These are phyloP conservation scores for Jaculus jaculus DNA, from an alignment of 2,113 vertebrate species.

Conservation along the genomic window DNA sequence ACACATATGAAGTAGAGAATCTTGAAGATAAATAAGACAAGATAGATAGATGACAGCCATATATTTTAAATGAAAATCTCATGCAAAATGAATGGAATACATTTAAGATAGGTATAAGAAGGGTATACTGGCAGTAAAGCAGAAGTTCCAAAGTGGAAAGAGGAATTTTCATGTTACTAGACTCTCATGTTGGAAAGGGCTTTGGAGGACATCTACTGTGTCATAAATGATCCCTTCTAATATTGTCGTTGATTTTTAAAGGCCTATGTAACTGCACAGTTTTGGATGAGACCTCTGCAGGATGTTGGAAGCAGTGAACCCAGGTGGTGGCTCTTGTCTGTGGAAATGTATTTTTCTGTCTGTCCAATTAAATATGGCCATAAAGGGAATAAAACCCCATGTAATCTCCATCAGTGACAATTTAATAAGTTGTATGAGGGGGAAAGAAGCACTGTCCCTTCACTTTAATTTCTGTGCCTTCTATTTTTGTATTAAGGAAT, in stretches of 20 bases:
- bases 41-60: background rate
- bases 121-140: background rate
- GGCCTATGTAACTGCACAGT: conserved; percentile 65
- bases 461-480: conserved; percentile 85
- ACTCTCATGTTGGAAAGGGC: conserved; percentile 53
- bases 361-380: conserved; percentile 78
- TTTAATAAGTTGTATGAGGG: conserved; percentile 69
- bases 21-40: background rate
- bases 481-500: conserved; percentile 78
- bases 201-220: conserved; percentile 12
- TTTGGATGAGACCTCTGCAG: conserved; percentile 72
- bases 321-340: conserved; percentile 75
- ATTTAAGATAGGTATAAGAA: background rate
- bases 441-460: conserved; percentile 33
- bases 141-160: background rate
- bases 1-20: background rate
- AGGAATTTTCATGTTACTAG: background rate
- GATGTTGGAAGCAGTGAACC: conserved; percentile 62
- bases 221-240: conserved; percentile 64
- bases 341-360: conserved; percentile 67
- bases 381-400: conserved; percentile 78
- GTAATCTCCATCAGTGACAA: conserved; percentile 81
- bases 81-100: conserved; percentile 40
- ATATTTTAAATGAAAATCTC: background rate
- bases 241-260: conserved; percentile 63